phyloP scores from a whole-genome alignment of 2,888 invertebrate species.

The Caenorhabditis sp. region DNA sequence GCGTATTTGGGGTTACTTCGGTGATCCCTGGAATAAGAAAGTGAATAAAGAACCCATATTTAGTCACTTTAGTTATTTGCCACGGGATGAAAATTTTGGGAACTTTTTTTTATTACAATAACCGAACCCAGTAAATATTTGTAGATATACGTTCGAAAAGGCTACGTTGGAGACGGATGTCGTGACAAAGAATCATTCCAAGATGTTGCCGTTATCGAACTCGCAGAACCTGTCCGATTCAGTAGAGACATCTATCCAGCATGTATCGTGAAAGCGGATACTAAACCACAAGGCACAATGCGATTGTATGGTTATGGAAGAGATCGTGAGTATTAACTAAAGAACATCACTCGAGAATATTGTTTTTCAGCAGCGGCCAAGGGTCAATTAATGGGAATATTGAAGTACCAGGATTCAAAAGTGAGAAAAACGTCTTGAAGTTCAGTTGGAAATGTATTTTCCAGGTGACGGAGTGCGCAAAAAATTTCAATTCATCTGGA shows the following conservation, averaged over 20 bases:
- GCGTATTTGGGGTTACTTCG: background rate
- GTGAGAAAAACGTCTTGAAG: background rate
- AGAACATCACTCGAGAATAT: background rate
- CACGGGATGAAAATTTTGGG: no score
- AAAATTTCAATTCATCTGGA: slow-evolving; percentile 12
- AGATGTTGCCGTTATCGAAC: slow-evolving; percentile 31
- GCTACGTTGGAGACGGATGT: slow-evolving; percentile 41
- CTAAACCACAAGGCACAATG: no score
- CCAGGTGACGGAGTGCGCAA: slow-evolving; percentile 15
- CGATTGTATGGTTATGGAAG: slow-evolving; percentile 31
- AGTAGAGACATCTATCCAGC: slow-evolving; percentile 19
- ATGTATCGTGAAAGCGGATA: slow-evolving; percentile 12
- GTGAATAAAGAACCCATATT: background rate
- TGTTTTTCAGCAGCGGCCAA: background rate
- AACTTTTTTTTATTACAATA: background rate
- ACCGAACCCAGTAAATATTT: background rate
- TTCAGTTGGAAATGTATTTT: no score
- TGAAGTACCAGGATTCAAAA: slow-evolving; percentile 4
- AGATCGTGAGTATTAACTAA: slow-evolving; percentile 21
- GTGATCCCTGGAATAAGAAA: background rate
- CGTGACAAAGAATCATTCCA: slow-evolving; percentile 24
- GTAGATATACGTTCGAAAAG: slow-evolving; percentile 29
- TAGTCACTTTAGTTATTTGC: background rate
- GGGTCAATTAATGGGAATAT: slow-evolving; percentile 9
- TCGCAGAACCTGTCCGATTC: slow-evolving; percentile 21